Base-by-base conservation (phyloP, 2,113 vertebrate genomes). In the Bettongia penicillata region DNA sequence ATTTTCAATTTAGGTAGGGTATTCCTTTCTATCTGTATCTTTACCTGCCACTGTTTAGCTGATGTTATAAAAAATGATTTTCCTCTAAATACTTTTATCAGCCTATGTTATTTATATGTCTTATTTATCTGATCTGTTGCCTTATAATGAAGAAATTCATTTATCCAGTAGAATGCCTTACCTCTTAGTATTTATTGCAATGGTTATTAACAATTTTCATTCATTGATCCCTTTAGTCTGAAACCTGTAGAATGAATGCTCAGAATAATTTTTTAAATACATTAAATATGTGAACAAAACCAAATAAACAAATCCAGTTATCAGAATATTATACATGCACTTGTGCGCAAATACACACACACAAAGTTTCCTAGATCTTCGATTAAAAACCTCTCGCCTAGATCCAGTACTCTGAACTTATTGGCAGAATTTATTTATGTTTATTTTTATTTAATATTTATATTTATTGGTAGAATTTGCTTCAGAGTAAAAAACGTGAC, bases 1-100 rank as follows among this genome's bases (percentile, higher is more conserved):
- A 99, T 99, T 98, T 98, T 99, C 97, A 99, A 99, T 96, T 98
- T 99, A 98, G 99, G 99, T 99, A 99, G 53, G 98, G 22, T n/a
- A 10, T 84, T 55, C 14, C 96, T 97, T 96, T 47, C 16, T 53
- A 68, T 68, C 16, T 43, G 5, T 22, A 7, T 84, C 68, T 84
- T 84, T 19, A 77, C 37, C 4, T 77, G 16, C 57, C 28, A 8
- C 68, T 43, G 4, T 84, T 23, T 43, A 84, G 52, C 55, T 91
- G 48, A 24, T 92, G 16, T 91, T 93, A 57, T 23, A 95, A 25
- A 93, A 93, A 68, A 92, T 68, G 43, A 51, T 93, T 55, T 22
- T 37, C 52, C 90, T 96, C 43, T 1, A 91, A 93, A 12, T 47
- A 26, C 92, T 96, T 91, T 94, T 10, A 43, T 93, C 94, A 89